Conservation (phyloP, 2,797 vertebrate species). For the Lagocephalus sceleratus region DNA sequence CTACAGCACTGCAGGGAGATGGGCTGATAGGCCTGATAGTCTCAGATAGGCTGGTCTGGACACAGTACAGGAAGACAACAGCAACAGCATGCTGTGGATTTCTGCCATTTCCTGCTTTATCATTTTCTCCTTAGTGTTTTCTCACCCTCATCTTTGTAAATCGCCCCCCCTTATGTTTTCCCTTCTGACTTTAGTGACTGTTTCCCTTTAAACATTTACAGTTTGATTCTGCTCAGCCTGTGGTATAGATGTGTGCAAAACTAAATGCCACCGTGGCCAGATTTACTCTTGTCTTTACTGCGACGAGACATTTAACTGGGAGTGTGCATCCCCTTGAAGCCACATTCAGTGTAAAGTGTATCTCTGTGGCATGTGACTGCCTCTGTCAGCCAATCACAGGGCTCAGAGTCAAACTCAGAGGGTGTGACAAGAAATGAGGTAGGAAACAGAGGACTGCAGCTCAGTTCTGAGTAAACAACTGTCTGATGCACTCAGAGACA, state of each 20-base stretch:
- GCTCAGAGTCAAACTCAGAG: constrained; percentile 40
- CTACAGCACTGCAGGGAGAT: constrained; percentile 86
- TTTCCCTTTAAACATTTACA: constrained; percentile 17
- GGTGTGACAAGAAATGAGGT: constrained; percentile 40
- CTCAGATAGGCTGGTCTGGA: constrained; percentile 71
- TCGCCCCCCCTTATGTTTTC: constrained; percentile 30
- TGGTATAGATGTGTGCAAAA: too few species aligned
- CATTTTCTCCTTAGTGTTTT: constrained; percentile 31
- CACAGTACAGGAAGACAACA: constrained; percentile 77
- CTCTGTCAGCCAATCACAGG: constrained; percentile 56
- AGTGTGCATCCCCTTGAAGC: constrained; percentile 24
- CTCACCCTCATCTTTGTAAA: constrained; percentile 14
- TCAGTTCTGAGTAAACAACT: constrained; percentile 14
- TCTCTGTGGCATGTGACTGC: constrained; percentile 74
- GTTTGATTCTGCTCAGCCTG: too few species aligned
- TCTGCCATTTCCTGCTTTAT: constrained; percentile 31
- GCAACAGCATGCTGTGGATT: constrained; percentile 69
- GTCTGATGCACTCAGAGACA: not conserved
- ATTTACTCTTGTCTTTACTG: constrained; percentile 26
- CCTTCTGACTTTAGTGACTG: constrained; percentile 16
- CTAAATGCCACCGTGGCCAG: not conserved
- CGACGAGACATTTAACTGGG: constrained; percentile 59
- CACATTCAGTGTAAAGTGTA: constrained; percentile 46
- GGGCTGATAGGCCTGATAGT: constrained; percentile 79
- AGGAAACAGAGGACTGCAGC: constrained; percentile 21